phyloP scores from a whole-genome alignment of 2,113 vertebrate species.

The Peucedramus taeniatus region DNA sequence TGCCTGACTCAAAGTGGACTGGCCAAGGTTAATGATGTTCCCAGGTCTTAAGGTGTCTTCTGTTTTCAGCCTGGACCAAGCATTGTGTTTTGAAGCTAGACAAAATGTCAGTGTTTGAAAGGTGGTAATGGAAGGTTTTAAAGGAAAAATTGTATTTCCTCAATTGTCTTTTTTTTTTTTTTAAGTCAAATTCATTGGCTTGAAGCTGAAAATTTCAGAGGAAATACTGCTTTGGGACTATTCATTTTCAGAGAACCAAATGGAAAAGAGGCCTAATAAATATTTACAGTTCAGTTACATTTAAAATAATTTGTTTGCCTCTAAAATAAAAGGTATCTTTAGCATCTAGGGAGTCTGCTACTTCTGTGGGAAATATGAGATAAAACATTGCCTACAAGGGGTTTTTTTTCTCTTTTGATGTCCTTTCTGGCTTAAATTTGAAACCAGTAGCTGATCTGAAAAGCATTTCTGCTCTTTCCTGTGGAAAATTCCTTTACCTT shows the following conservation, averaged over 20 bases:
- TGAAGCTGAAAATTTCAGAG: background rate
- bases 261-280: slow-evolving; percentile 16
- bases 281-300: slow-evolving; percentile 34
- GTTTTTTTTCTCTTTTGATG: slow-evolving; percentile 45
- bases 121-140: background rate
- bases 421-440: slow-evolving; percentile 37
- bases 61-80: background rate
- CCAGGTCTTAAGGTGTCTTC: background rate
- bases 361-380: slow-evolving; percentile 3
- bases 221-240: background rate
- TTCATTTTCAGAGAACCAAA: background rate
- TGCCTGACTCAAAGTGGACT: background rate
- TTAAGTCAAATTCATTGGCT: background rate
- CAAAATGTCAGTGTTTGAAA: background rate
- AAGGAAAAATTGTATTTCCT: background rate
- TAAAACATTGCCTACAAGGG: slow-evolving; percentile 39
- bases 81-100: background rate
- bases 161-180: background rate
- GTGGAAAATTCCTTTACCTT: slow-evolving; percentile 44
- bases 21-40: background rate
- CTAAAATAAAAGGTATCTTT: slow-evolving; percentile 35
- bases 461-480: slow-evolving; percentile 20
- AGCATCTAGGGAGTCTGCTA: background rate
- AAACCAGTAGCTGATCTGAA: slow-evolving; percentile 42
- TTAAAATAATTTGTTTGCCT: slow-evolving; percentile 52